Conservation (phyloP, 2,797 vertebrate genomes). For the Gymnoscopelus braueri region DNA sequence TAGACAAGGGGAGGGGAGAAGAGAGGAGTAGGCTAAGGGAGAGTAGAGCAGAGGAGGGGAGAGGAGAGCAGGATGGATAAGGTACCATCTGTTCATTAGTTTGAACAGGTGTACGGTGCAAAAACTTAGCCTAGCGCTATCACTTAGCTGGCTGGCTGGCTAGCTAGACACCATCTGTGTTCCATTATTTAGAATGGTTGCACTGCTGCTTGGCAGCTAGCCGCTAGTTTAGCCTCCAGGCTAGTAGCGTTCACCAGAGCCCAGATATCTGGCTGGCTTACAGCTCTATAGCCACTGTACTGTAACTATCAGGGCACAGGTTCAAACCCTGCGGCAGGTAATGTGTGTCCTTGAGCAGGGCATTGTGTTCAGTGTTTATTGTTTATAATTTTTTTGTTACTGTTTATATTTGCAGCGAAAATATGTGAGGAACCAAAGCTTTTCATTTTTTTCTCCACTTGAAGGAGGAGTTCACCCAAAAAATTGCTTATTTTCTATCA, state of each 20-base stretch:
- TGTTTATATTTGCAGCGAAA: too few relatives aligned
- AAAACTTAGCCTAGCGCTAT: neutral
- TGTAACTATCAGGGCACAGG: too few relatives aligned
- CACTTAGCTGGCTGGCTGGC: neutral
- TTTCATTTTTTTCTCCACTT: too few relatives aligned
- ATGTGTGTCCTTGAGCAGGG: neutral
- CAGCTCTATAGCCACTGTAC: too few relatives aligned
- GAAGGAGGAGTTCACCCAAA: too few relatives aligned
- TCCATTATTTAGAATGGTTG: neutral
- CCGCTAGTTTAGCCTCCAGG: slow-evolving; percentile 1
- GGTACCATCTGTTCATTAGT: neutral
- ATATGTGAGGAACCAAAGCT: too few relatives aligned
- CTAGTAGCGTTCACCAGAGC: neutral
- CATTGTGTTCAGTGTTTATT: too few relatives aligned
- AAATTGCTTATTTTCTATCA: too few relatives aligned
- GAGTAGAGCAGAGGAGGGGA: neutral
- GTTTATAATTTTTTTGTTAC: neutral
- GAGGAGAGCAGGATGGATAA: neutral
- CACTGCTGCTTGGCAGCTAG: neutral
- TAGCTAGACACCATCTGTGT: neutral
- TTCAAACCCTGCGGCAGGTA: neutral
- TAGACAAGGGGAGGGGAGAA: slow-evolving; percentile 6
- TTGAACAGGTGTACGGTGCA: neutral
- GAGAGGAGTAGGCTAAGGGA: too few relatives aligned
- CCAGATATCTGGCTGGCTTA: too few relatives aligned